A percentile compares a stretch with the other conserved stretches of the same genome.
These are phyloP conservation scores for Daktulosphaira vitifoliae DNA, from an alignment of 1,140 invertebrate species.

Conservation along the genomic window DNA sequence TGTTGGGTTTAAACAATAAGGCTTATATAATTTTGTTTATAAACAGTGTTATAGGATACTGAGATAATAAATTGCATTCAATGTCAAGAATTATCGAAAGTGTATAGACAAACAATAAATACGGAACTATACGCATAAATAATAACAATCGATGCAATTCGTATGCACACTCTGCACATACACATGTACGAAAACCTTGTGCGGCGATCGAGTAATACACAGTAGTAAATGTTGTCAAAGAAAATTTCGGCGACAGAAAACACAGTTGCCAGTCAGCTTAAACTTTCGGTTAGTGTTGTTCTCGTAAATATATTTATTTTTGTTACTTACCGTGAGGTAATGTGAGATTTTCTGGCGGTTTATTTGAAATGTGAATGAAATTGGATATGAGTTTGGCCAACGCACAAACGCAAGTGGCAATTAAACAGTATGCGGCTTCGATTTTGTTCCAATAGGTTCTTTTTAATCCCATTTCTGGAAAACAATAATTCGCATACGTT, in stretches of 20 bases:
- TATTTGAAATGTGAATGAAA: not conserved
- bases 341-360: not conserved
- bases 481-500: not conserved
- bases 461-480: not conserved
- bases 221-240: not conserved
- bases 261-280: no score
- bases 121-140: conserved; percentile 8
- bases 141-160: not conserved
- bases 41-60: not conserved
- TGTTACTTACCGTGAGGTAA: not conserved
- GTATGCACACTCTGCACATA: not conserved
- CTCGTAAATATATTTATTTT: no score
- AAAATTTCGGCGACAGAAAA: not conserved
- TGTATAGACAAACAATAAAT: conserved; percentile 16
- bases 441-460: conserved; percentile 11
- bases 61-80: not conserved
- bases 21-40: not conserved
- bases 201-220: not conserved
- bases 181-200: no score
- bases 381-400: not conserved
- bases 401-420: not conserved
- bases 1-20: no score
- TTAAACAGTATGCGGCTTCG: not conserved
- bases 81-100: conserved; percentile 15
- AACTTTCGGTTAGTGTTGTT: no score